Evolutionary conservation across 2,888 invertebrate genomes (phyloP).

Genomic region (Busseola fusca): DNA sequence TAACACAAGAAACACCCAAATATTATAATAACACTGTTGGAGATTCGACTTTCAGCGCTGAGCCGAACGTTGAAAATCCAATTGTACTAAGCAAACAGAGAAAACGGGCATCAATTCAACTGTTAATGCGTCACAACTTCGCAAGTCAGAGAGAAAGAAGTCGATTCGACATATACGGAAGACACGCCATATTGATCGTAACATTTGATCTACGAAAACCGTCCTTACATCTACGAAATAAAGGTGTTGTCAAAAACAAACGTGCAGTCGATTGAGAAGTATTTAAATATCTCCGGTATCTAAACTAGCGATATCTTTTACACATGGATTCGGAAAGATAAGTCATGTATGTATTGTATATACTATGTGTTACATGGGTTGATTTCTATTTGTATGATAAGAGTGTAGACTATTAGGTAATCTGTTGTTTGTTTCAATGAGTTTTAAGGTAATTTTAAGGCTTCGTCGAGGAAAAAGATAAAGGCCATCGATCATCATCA

Average conservation of each 20-base stretch:
- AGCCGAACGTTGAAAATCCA: neutral
- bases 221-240: slow-evolving; percentile 6
- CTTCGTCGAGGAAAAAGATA: neutral
- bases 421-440: slow-evolving; percentile 5
- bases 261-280: slow-evolving; percentile 17
- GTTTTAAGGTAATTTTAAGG: neutral
- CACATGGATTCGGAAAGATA: slow-evolving; percentile 23
- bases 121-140: slow-evolving; percentile 43
- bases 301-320: slow-evolving; percentile 32
- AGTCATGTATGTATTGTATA: slow-evolving; percentile 1
- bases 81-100: neutral
- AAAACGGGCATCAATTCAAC: slow-evolving; percentile 9
- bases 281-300: slow-evolving; percentile 44
- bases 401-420: slow-evolving; percentile 13
- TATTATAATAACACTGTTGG: neutral
- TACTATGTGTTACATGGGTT: slow-evolving; percentile 16
- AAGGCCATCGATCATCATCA: neutral
- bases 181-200: slow-evolving; percentile 42
- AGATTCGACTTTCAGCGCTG: neutral
- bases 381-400: slow-evolving; percentile 20
- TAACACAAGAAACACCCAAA: neutral
- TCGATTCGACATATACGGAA: slow-evolving; percentile 33
- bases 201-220: slow-evolving; percentile 7
- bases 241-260: neutral
- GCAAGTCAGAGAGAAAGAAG: slow-evolving; percentile 22